phyloP scores from a whole-genome alignment of 2,113 vertebrate species.

The Lepus americanus region DNA sequence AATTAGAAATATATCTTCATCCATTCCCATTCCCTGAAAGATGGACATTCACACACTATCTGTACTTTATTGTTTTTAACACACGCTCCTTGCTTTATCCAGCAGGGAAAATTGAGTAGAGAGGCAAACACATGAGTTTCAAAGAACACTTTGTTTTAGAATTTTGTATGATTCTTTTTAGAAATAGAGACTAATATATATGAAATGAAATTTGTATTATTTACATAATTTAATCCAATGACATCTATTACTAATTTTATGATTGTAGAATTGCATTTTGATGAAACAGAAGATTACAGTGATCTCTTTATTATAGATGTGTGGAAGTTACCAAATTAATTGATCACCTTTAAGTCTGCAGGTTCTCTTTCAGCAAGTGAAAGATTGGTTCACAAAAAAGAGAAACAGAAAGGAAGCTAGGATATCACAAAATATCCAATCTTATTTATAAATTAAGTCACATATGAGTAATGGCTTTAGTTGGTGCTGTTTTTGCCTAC shows the following conservation, averaged over 20 bases:
- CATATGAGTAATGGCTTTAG: background rate
- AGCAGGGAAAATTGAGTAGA: conserved; percentile 22
- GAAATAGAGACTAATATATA: background rate
- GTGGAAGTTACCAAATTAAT: background rate
- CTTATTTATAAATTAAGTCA: background rate
- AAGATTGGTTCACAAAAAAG: background rate
- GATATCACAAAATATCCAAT: background rate
- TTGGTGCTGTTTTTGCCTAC: background rate
- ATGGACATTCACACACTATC: conserved; percentile 38
- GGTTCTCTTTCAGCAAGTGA: background rate
- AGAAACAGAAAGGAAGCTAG: conserved; percentile 39
- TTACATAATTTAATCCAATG: background rate
- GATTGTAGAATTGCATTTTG: background rate
- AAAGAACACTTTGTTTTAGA: conserved; percentile 10
- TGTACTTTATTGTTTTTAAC: conserved; percentile 53
- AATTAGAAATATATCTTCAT: conserved; percentile 60
- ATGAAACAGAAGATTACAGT: background rate
- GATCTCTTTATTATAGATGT: background rate
- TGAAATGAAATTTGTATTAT: background rate
- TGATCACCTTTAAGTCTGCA: background rate
- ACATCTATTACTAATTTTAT: background rate
- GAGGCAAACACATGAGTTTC: conserved; percentile 16
- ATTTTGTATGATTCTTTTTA: conserved; percentile 48
- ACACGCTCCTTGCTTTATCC: background rate
- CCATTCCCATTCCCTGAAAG: conserved; percentile 44